Base-by-base conservation (phyloP, 1,140 invertebrate genomes). In the Drosophila kikkawai region DNA sequence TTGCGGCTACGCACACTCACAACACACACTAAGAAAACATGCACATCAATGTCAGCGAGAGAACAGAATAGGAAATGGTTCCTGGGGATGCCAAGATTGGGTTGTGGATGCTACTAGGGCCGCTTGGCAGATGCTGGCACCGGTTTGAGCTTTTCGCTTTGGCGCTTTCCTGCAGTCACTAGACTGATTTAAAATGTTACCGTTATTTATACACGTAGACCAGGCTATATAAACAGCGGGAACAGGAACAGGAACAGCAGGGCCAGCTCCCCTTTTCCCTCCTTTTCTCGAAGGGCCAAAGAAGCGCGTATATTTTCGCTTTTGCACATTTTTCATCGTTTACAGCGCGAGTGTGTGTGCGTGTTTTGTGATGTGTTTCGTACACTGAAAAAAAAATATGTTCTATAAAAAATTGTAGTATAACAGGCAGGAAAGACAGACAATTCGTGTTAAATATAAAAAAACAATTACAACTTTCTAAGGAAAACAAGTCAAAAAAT, bases 101-200 rank as follows among this genome's bases (percentile, higher is more conserved):
- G 48, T 22, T 55, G 63, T 55, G 63, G 63, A 44, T 34, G 47
- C 67, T 70, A 36, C 47, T 55, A 41, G 61, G 60, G 44, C 26
- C 48, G 48, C 67, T 74, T 87, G 81, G 81, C 83, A 88, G 76
- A 50, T 66, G 68, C 66, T 87, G 84, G 67, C 80, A 86, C 79
- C 82, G 75, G 75, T 82, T 82, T 82, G 79, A 82, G 79, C 75
- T 74, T 79, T 82, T 84, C 73, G 75, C 76, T 87, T 88, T 80
- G 76, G 80, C 85, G 74, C 83, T 87, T 73, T 82, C 79, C 85
- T 90, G 85, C 85, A 90, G 75, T 85, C 85, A 90, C 81, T 84
- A 58, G 85, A 90, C 85, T 90, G 85, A 90, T 90, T 90, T 90
- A 90, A 90, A 90, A 90, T 90, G 81, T 90, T 90, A 90, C 85